Base-by-base conservation (phyloP, 1,140 invertebrate genomes). In the Melitaea cinxia region DNA sequence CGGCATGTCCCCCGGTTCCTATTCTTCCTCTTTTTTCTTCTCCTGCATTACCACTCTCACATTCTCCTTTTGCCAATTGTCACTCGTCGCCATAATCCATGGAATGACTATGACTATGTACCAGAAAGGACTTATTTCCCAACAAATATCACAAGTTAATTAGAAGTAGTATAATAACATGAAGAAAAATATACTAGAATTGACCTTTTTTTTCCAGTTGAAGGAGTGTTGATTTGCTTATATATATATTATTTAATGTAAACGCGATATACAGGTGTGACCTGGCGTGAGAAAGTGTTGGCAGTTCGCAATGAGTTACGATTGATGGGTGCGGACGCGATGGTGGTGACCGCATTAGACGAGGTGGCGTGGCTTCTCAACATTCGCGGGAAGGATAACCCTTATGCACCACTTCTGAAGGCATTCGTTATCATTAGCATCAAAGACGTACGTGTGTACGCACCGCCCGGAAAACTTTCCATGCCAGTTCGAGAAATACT, bases 291-390 rank as follows among this genome's bases (percentile, higher is more conserved):
- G 5, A 98, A 98, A 88, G 91, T 98, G 0, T 80, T 85, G 12
- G 91, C 93, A 30, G 90, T 97, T 1, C 89, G 96, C 5, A 82
- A 92, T 24, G 93, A 95, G 68, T 92, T 98, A 76, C 91, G 92
- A 21, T 83, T 93, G 0, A 82, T 93, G 24, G 93, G 92, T 4
- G 95, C 94, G 2, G 95, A 97, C 74, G 95, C 96, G 0, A 93
- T 98, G 83, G 92, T 99, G 6, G 92, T 99, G 0, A 98, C 97
- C 0, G 95, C 97, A 1, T 84, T 99, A 30, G 97, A 98, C 76
- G 97, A 99, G 88, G 95, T 98, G 14, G 97, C 97, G 1, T 99
- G 98, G 96, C 86, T 99, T 4, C 93, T 99, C 14, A 99, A 99
- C 84, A 94, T 99, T n/a, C 93, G 99, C 5, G 98, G 98, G 3